Percentiles rank a stretch among this genome's conserved stretches.
Conservation (phyloP, 2,113 vertebrate species). For the Oceanodroma tethys region DNA sequence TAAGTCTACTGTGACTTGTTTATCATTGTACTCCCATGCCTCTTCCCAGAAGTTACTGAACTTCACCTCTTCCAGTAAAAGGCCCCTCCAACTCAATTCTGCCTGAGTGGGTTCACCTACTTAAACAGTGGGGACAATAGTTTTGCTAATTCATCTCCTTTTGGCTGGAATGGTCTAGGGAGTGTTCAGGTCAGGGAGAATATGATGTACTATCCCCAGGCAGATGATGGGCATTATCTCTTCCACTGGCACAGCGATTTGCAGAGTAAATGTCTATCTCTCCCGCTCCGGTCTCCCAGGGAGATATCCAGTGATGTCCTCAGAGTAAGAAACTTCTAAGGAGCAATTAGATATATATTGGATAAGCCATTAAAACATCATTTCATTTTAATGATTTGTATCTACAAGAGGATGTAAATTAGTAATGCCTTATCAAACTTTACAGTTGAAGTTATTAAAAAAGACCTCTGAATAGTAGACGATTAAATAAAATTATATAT, state of each 20-base stretch:
- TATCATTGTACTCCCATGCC: not conserved
- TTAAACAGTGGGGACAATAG: not conserved
- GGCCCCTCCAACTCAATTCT: not conserved
- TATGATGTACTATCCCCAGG: not conserved
- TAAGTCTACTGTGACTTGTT: not conserved
- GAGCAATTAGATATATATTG: slow-evolving; percentile 48
- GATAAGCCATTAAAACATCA: slow-evolving; percentile 59
- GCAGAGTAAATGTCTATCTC: not conserved
- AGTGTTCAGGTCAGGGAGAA: not conserved
- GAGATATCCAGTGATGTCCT: not conserved
- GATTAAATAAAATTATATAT: not conserved
- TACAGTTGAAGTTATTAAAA: slow-evolving; percentile 40
- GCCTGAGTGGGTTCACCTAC: not conserved
- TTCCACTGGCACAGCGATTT: not conserved
- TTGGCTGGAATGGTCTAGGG: not conserved
- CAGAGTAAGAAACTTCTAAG: slow-evolving; percentile 43
- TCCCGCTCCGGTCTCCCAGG: not conserved
- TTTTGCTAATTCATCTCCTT: not conserved
- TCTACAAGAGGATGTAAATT: slow-evolving; percentile 62
- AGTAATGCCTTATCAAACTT: slow-evolving; percentile 67
- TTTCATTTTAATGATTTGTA: slow-evolving; percentile 67
- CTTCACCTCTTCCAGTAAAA: not conserved
- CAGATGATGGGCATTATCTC: not conserved
- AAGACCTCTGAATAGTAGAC: not conserved
- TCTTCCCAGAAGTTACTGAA: not conserved